These are phyloP conservation scores for Ormyrus thymus DNA, from an alignment of 2,888 invertebrate genomes.

Conservation along the genomic window DNA sequence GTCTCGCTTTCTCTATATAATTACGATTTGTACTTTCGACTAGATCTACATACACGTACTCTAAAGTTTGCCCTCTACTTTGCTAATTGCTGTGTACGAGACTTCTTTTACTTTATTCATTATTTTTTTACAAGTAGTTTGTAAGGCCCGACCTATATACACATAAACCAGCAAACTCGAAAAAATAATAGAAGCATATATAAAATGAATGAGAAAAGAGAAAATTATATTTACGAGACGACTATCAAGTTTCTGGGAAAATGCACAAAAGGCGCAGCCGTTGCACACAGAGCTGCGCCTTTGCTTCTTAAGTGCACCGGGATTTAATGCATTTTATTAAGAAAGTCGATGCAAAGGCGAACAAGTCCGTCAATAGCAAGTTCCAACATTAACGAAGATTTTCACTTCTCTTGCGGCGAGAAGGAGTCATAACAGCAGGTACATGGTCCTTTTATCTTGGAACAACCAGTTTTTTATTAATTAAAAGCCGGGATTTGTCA, in stretches of 20 bases:
- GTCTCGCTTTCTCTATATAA: conserved; percentile 20
- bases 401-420: conserved; percentile 67
- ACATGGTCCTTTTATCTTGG: conserved; percentile 59
- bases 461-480: conserved; percentile 44
- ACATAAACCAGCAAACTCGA: not conserved
- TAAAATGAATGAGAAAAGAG: not conserved
- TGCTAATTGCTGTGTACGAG: conserved; percentile 5
- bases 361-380: conserved; percentile 45
- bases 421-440: conserved; percentile 71
- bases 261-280: conserved; percentile 30
- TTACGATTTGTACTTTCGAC: not conserved
- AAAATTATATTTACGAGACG: not conserved
- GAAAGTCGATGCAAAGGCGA: conserved; percentile 42
- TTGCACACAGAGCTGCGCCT: conserved; percentile 23
- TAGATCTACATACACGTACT: not conserved
- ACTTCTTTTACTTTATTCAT: conserved; percentile 18
- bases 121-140: not conserved
- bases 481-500: conserved; percentile 31
- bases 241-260: conserved; percentile 8
- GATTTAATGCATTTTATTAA: conserved; percentile 43
- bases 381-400: conserved; percentile 65
- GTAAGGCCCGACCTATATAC: too few relatives aligned
- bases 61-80: conserved; percentile 1
- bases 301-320: conserved; percentile 38
- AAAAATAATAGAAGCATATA: not conserved